Percentiles rank a stretch among this genome's conserved stretches.
phyloP scores from a whole-genome alignment of 1,140 invertebrate genomes.

The Maniola jurtina region DNA sequence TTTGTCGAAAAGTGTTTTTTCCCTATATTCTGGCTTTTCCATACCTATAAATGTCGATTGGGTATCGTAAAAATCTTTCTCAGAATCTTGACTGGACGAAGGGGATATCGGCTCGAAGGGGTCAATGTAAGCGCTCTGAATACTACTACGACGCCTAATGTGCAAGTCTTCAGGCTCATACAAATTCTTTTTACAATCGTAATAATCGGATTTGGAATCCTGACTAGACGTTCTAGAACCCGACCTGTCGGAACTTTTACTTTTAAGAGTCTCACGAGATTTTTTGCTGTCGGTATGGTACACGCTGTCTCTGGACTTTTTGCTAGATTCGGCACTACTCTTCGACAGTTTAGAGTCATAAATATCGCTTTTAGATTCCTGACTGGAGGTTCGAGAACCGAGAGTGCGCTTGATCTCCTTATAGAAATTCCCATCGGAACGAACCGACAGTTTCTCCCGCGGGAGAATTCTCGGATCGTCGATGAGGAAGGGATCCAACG shows the following conservation, averaged over 20 bases:
- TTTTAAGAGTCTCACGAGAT: slow-evolving; percentile 80
- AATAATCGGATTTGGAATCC: slow-evolving; percentile 81
- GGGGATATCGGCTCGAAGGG: slow-evolving; percentile 77
- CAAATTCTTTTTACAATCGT: slow-evolving; percentile 73
- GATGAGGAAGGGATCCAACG: slow-evolving; percentile 82
- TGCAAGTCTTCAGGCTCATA: slow-evolving; percentile 64
- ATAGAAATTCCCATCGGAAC: slow-evolving; percentile 84
- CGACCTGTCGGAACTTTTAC: slow-evolving; percentile 79
- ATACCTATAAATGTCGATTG: slow-evolving; percentile 70
- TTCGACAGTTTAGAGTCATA: slow-evolving; percentile 82
- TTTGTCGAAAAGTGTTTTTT: slow-evolving; percentile 72
- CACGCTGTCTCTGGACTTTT: slow-evolving; percentile 81
- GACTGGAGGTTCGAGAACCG: slow-evolving; percentile 81
- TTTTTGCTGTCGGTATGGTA: slow-evolving; percentile 83
- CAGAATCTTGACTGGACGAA: slow-evolving; percentile 83
- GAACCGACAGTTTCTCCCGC: slow-evolving; percentile 82
- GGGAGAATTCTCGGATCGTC: slow-evolving; percentile 84
- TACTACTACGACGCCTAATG: slow-evolving; percentile 59
- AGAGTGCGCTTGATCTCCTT: slow-evolving; percentile 82
- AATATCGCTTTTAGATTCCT: slow-evolving; percentile 83
- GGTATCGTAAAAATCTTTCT: slow-evolving; percentile 82
- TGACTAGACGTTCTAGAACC: slow-evolving; percentile 82
- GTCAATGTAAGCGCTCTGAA: slow-evolving; percentile 68
- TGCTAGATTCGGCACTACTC: slow-evolving; percentile 81
- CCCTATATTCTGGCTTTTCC: slow-evolving; percentile 69